A percentile compares a stretch with the other conserved stretches of the same genome.
These are phyloP conservation scores for Orchesella flavescens DNA, from an alignment of 2,888 invertebrate species.

Conservation along the genomic window DNA sequence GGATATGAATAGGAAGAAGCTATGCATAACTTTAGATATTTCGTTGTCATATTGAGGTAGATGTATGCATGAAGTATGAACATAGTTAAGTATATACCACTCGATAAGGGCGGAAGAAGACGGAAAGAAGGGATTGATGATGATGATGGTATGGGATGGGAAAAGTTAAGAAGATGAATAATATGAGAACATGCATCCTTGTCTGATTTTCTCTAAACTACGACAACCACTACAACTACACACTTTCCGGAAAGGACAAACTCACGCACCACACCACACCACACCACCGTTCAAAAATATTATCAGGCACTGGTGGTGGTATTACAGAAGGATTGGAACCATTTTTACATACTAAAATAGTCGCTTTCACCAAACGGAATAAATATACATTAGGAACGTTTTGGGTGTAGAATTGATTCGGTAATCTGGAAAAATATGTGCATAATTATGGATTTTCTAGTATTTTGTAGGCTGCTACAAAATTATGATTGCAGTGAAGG, in stretches of 20 bases:
- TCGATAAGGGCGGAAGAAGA: background rate
- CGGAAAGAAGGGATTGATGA: background rate
- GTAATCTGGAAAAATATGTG: no score
- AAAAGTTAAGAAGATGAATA: constrained; percentile 24
- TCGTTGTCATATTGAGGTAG: background rate
- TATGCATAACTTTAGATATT: no score
- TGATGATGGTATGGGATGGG: background rate
- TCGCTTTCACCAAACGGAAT: no score
- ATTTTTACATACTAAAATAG: background rate
- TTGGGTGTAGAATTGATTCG: no score
- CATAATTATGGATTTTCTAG: no score
- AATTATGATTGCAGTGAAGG: no score
- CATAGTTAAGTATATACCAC: no score
- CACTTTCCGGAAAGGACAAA: no score
- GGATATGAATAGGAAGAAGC: no score
- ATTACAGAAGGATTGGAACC: background rate
- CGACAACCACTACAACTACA: no score
- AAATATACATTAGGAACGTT: no score
- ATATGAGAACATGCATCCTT: constrained; percentile 22
- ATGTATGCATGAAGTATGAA: background rate
- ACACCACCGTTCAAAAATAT: constrained; percentile 5
- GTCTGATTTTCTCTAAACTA: background rate
- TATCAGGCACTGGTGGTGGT: constrained; percentile 1
- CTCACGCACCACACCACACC: background rate
- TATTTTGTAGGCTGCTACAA: no score